phyloP scores from a whole-genome alignment of 2,113 vertebrate genomes.

The Rhadina sibilatrix region DNA sequence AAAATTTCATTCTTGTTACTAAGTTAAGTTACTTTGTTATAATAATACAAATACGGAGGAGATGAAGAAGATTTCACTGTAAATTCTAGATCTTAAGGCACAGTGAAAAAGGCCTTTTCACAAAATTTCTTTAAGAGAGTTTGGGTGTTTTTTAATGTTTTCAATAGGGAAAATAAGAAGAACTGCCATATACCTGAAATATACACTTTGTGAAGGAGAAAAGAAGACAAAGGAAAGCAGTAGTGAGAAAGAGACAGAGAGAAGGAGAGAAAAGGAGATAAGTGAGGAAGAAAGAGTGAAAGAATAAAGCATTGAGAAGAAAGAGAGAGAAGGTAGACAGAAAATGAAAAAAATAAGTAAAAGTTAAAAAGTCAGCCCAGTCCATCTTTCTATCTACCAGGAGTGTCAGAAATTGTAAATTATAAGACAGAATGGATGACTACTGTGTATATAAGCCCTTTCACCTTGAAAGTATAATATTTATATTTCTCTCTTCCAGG shows the following conservation, averaged over 20 bases:
- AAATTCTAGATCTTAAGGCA: neutral
- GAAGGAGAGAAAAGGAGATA: neutral
- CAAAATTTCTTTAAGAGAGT: neutral
- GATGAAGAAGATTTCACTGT: neutral
- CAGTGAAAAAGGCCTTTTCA: neutral
- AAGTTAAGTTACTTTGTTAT: neutral
- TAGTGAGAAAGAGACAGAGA: neutral
- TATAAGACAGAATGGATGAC: neutral
- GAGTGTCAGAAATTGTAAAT: neutral
- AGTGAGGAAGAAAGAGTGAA: neutral
- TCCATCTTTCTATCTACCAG: neutral
- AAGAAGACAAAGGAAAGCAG: neutral
- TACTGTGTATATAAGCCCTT: neutral
- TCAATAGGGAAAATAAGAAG: neutral
- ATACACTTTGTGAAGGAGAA: neutral
- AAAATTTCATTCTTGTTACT: neutral
- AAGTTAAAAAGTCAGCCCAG: neutral
- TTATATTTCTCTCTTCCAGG: neutral
- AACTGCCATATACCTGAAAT: neutral
- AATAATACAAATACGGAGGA: neutral
- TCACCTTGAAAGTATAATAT: neutral
- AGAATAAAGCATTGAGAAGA: neutral
- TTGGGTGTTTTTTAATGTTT: neutral
- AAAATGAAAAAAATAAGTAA: neutral
- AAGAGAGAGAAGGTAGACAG: neutral